Percentiles rank a stretch among this genome's conserved stretches.
phyloP scores from a whole-genome alignment of 2,113 vertebrate genomes.

The Triplophysa siluroides region DNA sequence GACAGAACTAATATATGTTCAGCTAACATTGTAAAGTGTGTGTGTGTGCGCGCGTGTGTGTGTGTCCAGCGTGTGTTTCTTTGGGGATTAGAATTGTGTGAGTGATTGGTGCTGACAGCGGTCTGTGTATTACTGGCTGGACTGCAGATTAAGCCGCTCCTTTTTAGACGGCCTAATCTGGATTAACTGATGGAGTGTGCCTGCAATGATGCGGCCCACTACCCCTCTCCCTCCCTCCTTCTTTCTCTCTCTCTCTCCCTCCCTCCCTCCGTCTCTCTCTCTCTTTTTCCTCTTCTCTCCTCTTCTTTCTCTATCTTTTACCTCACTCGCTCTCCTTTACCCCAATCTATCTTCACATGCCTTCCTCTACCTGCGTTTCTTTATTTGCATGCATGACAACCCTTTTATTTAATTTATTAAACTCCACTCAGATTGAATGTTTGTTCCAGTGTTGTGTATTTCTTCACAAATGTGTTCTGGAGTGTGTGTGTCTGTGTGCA shows the following conservation, averaged over 20 bases:
- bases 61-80: slow-evolving; percentile 51
- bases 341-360: slow-evolving; percentile 8
- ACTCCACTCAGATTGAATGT: slow-evolving; percentile 20
- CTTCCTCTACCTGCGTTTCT: slow-evolving; percentile 7
- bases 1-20: neutral
- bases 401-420: neutral
- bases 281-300: neutral
- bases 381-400: neutral
- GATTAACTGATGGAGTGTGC: slow-evolving; percentile 77
- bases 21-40: neutral
- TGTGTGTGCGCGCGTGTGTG: slow-evolving; percentile 23
- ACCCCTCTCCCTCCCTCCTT: slow-evolving; percentile 46
- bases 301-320: slow-evolving; percentile 34
- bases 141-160: slow-evolving; percentile 76
- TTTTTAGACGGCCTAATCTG: slow-evolving; percentile 82
- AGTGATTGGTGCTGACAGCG: slow-evolving; percentile 78
- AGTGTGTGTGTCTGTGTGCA: slow-evolving; percentile 45
- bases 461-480: slow-evolving; percentile 36
- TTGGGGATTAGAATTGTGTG: slow-evolving; percentile 59
- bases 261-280: slow-evolving; percentile 50
- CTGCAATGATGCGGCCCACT: slow-evolving; percentile 65
- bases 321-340: neutral
- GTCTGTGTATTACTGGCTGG: slow-evolving; percentile 76
- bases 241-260: slow-evolving; percentile 46
- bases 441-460: slow-evolving; percentile 17